phyloP scores from a whole-genome alignment of 2,888 invertebrate genomes.

The Caenorhabditis doughertyi region DNA sequence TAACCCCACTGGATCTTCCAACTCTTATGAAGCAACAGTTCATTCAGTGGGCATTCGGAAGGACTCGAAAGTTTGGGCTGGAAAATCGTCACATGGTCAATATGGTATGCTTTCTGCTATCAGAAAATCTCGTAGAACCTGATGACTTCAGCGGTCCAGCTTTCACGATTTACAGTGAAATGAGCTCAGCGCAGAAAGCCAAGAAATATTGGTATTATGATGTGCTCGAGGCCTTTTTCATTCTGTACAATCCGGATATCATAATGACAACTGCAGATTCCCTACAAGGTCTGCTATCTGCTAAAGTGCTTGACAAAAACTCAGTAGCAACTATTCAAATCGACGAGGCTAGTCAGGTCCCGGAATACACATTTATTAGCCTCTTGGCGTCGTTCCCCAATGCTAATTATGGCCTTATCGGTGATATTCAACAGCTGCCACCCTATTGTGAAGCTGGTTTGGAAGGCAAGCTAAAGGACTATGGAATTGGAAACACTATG shows the following conservation, averaged over 20 bases:
- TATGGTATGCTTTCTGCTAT: not conserved
- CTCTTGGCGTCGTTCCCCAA: slow-evolving; percentile 14
- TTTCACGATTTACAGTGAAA: not conserved
- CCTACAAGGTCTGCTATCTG: not conserved
- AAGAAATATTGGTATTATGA: too few species aligned
- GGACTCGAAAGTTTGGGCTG: too few species aligned
- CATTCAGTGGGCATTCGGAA: not conserved
- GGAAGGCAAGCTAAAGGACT: slow-evolving; percentile 25
- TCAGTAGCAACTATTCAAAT: slow-evolving; percentile 24
- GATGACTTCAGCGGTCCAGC: not conserved
- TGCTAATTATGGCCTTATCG: slow-evolving; percentile 17
- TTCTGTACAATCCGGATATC: slow-evolving; percentile 5
- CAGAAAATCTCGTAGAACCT: not conserved
- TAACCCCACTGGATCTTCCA: not conserved
- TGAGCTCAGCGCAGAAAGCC: not conserved
- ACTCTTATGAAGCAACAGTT: not conserved
- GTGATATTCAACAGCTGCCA: slow-evolving; percentile 28
- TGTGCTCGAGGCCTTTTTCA: slow-evolving; percentile 19
- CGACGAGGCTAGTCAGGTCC: slow-evolving; percentile 30
- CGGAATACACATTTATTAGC: slow-evolving; percentile 13
- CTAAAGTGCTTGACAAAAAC: not conserved
- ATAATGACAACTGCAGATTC: slow-evolving; percentile 28
- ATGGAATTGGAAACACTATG: slow-evolving; percentile 36
- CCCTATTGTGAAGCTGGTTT: slow-evolving; percentile 20
- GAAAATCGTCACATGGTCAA: not conserved